Base-by-base conservation (phyloP, 2,797 vertebrate species). In the Babyrousa celebensis region DNA sequence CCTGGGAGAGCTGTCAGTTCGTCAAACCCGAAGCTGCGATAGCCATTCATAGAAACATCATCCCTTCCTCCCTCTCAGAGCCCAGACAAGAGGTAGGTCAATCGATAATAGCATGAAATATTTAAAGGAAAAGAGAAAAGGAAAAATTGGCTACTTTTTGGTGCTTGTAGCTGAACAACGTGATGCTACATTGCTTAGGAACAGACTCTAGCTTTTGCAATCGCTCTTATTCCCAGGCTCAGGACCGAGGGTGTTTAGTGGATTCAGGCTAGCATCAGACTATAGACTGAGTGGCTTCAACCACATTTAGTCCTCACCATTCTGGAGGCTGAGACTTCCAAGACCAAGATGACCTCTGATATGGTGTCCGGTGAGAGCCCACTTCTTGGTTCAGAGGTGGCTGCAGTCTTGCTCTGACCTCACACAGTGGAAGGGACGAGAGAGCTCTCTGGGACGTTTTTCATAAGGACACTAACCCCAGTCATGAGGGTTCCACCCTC, bases 41-140 rank as follows among this genome's bases (percentile, higher is more conserved):
- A 60, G 25, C 54, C 54, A 25, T 67, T 80, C 70, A 62, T 7
- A 68, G 71, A 80, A 27, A 89, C 87, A 62, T 48, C 21, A 27
- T 25, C 23, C n/a, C 29, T 80, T 48, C 27, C n/a, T 83, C 43
- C 16, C 3, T 54, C 6, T 9, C n/a, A 29, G 52, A 83, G 58
- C 27, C 36, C 80, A 70, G 40, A 36, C 20, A 75, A 86, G 75
- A 93, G 25, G 52, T 54, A 70, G 87, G 80, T 82, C 92, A 88
- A 71, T 92, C 36, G 0, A 79, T 80, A 90, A 74, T 1, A 68
- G 56, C 23, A 85, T 29, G 27, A 70, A 96, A 85, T 62, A 8
- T 68, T 87, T 93, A 87, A 78, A 94, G 67, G 36, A 62, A 91
- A 70, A 18, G 21, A 3, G 36, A 56, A 83, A 68, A 36, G 9